Percentiles rank a stretch among this genome's conserved stretches.
Conservation (phyloP, 2,797 vertebrate species). For the Capromys pilorides region DNA sequence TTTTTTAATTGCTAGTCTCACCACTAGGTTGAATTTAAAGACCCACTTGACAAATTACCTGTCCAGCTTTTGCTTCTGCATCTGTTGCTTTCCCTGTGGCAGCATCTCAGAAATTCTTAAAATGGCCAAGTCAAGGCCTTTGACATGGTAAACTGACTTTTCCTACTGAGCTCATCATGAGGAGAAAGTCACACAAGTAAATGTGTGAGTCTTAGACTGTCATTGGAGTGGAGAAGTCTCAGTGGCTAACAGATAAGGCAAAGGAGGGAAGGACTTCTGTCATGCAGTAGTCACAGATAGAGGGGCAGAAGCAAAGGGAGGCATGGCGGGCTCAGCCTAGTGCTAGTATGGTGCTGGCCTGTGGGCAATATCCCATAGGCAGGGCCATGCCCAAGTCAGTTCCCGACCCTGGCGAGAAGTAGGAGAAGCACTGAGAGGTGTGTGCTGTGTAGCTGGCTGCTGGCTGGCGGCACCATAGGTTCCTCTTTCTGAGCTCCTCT, state of each 20-base stretch:
- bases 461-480: too few species aligned
- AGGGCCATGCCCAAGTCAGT: not conserved
- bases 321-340: too few species aligned
- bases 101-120: not conserved
- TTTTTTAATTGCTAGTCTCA: not conserved
- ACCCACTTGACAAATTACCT: not conserved
- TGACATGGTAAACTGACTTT: not conserved
- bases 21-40: not conserved
- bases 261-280: not conserved
- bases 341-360: not conserved
- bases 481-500: not conserved
- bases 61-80: not conserved
- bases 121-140: not conserved
- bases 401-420: not conserved
- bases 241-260: not conserved
- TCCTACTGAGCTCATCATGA: not conserved
- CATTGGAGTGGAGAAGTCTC: not conserved
- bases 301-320: not conserved
- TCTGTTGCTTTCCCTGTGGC: not conserved
- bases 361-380: too few species aligned
- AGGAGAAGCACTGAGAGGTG: not conserved
- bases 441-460: rapidly evolving
- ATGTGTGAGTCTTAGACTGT: not conserved
- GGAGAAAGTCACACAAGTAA: not conserved
- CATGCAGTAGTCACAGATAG: not conserved